Evolutionary conservation across 1,140 invertebrate species (phyloP).

Genomic region (Idris sp.): DNA sequence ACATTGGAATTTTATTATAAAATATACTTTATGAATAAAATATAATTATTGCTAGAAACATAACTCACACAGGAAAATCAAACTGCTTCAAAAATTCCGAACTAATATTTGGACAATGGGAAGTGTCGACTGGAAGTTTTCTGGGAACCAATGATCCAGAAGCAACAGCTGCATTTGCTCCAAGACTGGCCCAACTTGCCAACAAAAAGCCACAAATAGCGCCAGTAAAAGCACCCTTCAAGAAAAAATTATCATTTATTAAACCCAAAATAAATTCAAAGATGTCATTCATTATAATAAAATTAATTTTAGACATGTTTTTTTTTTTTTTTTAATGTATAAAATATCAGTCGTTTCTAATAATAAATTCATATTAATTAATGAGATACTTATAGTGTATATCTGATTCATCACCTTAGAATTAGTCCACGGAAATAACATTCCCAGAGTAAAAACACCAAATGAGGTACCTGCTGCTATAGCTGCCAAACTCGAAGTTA

Average conservation of each 20-base stretch:
- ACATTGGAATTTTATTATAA: no score
- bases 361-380: no score
- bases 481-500: slow-evolving; percentile 87
- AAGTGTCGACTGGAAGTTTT: slow-evolving; percentile 69
- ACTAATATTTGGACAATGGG: slow-evolving; percentile 69
- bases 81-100: slow-evolving; percentile 69
- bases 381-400: no score
- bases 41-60: no score
- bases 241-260: slow-evolving; percentile 1
- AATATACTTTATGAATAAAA: no score
- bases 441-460: slow-evolving; percentile 91
- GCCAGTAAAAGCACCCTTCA: slow-evolving; percentile 72
- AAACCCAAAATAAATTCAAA: no score
- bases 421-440: slow-evolving; percentile 90
- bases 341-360: no score
- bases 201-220: slow-evolving; percentile 69
- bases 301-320: not conserved
- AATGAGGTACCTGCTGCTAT: slow-evolving; percentile 91
- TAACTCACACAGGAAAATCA: slow-evolving; percentile 64
- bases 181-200: slow-evolving; percentile 72
- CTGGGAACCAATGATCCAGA: slow-evolving; percentile 65
- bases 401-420: no score
- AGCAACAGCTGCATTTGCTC: slow-evolving; percentile 68
- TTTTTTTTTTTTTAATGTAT: no score
- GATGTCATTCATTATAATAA: slow-evolving; percentile 6